Percentiles rank a stretch among this genome's conserved stretches.
Conservation (phyloP, 1,140 invertebrate species). For the Branchinecta lindahli region DNA sequence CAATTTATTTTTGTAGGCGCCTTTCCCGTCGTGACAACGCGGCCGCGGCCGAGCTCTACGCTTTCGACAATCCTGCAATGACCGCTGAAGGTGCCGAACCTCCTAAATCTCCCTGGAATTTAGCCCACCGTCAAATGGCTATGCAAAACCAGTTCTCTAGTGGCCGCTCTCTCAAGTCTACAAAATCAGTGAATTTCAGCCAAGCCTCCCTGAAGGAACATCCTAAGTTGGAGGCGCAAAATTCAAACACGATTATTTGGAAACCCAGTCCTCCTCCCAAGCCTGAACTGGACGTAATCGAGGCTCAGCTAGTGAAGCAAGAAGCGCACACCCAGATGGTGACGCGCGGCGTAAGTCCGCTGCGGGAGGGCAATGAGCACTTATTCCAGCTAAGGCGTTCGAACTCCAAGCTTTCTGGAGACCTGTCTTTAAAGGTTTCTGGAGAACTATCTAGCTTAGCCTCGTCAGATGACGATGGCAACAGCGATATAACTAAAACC, state of each 20-base stretch:
- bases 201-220: neutral
- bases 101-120: neutral
- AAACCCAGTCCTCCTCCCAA: neutral
- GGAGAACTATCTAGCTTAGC: neutral
- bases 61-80: neutral
- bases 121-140: slow-evolving; percentile 1
- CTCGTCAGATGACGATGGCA: neutral
- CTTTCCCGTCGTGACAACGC: neutral
- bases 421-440: neutral
- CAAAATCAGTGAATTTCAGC: neutral
- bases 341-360: neutral
- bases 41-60: neutral
- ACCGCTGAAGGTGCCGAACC: neutral
- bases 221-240: slow-evolving; percentile 1
- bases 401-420: neutral
- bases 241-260: slow-evolving; percentile 6
- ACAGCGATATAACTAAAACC: neutral
- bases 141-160: neutral
- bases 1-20: neutral
- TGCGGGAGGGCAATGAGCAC: neutral
- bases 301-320: neutral
- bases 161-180: neutral
- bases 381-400: too few relatives aligned
- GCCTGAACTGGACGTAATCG: neutral
- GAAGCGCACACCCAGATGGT: neutral